Base-by-base conservation (phyloP, 2,113 vertebrate species). In the Ariopsis seemanni region DNA sequence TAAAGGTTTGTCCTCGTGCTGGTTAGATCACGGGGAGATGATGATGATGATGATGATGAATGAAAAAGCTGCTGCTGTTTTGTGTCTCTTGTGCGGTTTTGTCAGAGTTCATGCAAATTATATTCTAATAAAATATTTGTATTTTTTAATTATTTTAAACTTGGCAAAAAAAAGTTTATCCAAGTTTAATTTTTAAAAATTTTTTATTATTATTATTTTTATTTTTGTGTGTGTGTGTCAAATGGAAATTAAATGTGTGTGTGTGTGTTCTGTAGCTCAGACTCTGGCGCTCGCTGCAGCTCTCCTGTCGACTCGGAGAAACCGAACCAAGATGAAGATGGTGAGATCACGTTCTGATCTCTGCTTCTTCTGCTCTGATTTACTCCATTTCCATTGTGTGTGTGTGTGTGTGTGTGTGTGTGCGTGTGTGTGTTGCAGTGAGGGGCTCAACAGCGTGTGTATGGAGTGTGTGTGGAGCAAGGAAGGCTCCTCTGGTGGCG, bases 221-320 rank as follows among this genome's bases (percentile, higher is more conserved):
- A 42, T 42, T 1, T 60, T 60, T 60, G 2, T 18, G 2, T 18
- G 14, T 17, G 5, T 57, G 10, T 57, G 34, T 83, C 42, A 42
- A 4, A 42, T 42, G 42, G 42, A 42, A 42, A 42, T 42, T 42
- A 4, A 4, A 4, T 42, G 42, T 42, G 42, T 42, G 17, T 60
- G 15, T 18, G 3, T 20, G 15, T 18, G 6, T 83, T 92, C 60
- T 91, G 9, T 89, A 99, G 98, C 94, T 97, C 97, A 0, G 98
- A 99, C 90, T 95, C 96, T 0, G 95, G 96, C 1, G 97, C 97
- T 25, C 92, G 97, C 65, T 97, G 97, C 92, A 98, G 96, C 87
- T 98, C 97, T 82, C 97, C 97, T 0, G 94, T 95, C 58, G 96
- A 96, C 92, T 93, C 77, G 83, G 27, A 90, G 91, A 0, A 95